These are phyloP conservation scores for Cyprinodon tularosa DNA, from an alignment of 2,113 vertebrate genomes.

Conservation along the genomic window DNA sequence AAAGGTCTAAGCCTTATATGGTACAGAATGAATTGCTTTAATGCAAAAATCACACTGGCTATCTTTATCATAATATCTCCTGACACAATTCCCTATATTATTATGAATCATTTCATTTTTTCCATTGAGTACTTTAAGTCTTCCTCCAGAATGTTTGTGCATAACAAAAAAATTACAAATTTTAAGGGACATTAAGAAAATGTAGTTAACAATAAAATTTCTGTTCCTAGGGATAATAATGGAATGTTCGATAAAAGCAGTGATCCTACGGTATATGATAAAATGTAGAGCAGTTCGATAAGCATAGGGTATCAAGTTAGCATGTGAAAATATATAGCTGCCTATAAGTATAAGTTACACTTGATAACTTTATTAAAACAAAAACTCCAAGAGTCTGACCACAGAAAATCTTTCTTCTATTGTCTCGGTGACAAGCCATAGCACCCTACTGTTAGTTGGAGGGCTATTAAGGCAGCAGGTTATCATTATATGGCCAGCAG, in stretches of 20 bases:
- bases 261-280: slow-evolving; percentile 30
- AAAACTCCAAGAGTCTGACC: slow-evolving; percentile 18
- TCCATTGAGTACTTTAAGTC: neutral
- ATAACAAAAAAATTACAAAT: neutral
- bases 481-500: slow-evolving; percentile 67
- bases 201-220: slow-evolving; percentile 2
- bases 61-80: neutral
- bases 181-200: neutral
- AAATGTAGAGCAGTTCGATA: slow-evolving; percentile 35
- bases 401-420: slow-evolving; percentile 39
- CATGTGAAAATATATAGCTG: slow-evolving; percentile 22
- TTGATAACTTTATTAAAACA: slow-evolving; percentile 51
- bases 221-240: neutral
- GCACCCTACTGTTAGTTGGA: slow-evolving; percentile 56
- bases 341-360: slow-evolving; percentile 21
- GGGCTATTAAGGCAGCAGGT: slow-evolving; percentile 63
- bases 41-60: neutral
- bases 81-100: neutral
- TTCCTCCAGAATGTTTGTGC: neutral
- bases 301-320: slow-evolving; percentile 7
- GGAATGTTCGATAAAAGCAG: neutral
- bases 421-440: slow-evolving; percentile 53
- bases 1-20: too few relatives aligned
- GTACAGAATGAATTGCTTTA: too few relatives aligned
- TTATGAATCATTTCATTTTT: neutral